Conservation (phyloP, 1,140 invertebrate genomes). For the Lordiphosa collinella region DNA sequence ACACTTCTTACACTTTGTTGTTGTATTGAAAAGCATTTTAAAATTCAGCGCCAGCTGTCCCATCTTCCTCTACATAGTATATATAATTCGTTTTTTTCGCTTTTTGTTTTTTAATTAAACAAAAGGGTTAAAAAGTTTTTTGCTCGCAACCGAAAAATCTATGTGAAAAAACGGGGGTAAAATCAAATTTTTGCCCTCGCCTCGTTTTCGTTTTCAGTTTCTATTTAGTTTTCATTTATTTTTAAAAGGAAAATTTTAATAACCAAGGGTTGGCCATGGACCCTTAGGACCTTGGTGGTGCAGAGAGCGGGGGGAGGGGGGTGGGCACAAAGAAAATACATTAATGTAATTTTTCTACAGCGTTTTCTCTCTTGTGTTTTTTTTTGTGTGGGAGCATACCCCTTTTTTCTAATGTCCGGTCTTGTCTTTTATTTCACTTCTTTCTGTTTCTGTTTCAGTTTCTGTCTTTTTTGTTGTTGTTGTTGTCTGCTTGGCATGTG, state of each 20-base stretch:
- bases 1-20: slow-evolving; percentile 21
- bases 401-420: slow-evolving; percentile 23
- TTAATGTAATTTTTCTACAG: slow-evolving; percentile 58
- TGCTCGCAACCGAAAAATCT: slow-evolving; percentile 35
- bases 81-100: slow-evolving; percentile 34
- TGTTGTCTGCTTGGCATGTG: slow-evolving; percentile 16
- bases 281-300: neutral
- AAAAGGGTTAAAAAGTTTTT: slow-evolving; percentile 75
- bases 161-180: slow-evolving; percentile 56
- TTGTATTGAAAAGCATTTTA: slow-evolving; percentile 70
- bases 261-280: slow-evolving; percentile 50
- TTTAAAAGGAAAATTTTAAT: slow-evolving; percentile 73
- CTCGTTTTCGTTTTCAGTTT: slow-evolving; percentile 33
- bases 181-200: slow-evolving; percentile 62
- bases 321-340: slow-evolving; percentile 34
- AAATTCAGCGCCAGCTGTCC: slow-evolving; percentile 69
- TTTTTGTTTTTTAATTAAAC: slow-evolving; percentile 72
- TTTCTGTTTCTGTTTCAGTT: slow-evolving; percentile 9
- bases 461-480: slow-evolving; percentile 20
- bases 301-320: neutral
- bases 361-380: slow-evolving; percentile 21
- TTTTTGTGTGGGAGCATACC: slow-evolving; percentile 17
- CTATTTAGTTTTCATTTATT: slow-evolving; percentile 77
- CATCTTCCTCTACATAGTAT: slow-evolving; percentile 26
- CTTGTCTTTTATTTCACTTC: no score